Evolutionary conservation across 2,797 vertebrate genomes (phyloP).

Genomic region (Protosalanx chinensis): DNA sequence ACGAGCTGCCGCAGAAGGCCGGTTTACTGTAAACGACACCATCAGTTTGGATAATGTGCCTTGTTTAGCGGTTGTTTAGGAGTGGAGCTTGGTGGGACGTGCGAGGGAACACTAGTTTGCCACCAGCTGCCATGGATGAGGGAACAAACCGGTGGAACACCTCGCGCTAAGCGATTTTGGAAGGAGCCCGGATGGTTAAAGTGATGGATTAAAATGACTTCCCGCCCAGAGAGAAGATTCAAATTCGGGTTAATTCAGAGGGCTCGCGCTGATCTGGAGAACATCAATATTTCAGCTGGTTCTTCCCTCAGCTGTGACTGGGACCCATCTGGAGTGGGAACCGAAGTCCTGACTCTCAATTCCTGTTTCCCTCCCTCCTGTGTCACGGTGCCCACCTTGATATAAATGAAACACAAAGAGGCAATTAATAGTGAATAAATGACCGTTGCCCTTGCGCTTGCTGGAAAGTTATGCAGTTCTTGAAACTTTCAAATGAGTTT

Average conservation of each 20-base stretch:
- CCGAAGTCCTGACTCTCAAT: conserved; percentile 14
- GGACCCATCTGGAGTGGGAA: conserved; percentile 11
- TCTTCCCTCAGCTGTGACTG: background rate
- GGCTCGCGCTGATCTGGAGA: background rate
- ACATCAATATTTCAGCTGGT: background rate
- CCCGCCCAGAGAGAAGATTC: background rate
- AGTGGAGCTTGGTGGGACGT: background rate
- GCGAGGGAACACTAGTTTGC: background rate
- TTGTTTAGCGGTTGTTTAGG: background rate
- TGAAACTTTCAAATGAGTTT: conserved; percentile 62
- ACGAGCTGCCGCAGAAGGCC: background rate
- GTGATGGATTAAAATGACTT: background rate
- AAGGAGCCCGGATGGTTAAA: background rate
- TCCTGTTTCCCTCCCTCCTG: background rate
- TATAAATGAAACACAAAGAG: conserved; percentile 49
- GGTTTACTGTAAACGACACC: background rate
- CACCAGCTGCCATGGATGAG: background rate
- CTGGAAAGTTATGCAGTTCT: conserved; percentile 46
- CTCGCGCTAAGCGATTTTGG: background rate
- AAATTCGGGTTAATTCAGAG: background rate
- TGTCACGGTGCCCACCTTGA: conserved; percentile 21
- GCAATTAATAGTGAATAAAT: conserved; percentile 55
- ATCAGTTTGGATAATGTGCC: background rate
- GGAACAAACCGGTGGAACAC: background rate
- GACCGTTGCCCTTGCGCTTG: conserved; percentile 33